phyloP scores from a whole-genome alignment of 2,888 invertebrate genomes.

The Scaptomyza caliginosa region DNA sequence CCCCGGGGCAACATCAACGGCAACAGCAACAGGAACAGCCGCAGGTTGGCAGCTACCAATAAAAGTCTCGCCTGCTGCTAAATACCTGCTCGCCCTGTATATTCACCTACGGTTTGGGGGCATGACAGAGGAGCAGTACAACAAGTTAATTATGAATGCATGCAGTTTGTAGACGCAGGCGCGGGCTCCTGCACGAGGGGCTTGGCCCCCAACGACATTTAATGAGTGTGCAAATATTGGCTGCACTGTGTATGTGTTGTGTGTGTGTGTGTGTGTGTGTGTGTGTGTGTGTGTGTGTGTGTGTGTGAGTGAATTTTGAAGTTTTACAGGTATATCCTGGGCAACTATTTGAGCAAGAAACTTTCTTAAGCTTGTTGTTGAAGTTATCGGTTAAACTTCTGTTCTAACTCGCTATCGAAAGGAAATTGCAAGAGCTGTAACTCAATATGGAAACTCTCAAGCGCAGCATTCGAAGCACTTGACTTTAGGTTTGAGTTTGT shows the following conservation, averaged over 20 bases:
- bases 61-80: slow-evolving; percentile 57
- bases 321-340: slow-evolving; percentile 47
- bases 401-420: slow-evolving; percentile 17
- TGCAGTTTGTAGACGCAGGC: slow-evolving; percentile 49
- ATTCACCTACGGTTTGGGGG: slow-evolving; percentile 15
- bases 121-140: slow-evolving; percentile 54
- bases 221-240: slow-evolving; percentile 72
- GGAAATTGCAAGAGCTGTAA: slow-evolving; percentile 21
- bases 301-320: slow-evolving; percentile 33
- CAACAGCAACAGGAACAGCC: slow-evolving; percentile 5
- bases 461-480: slow-evolving; percentile 4
- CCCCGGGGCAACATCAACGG: not conserved
- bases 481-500: slow-evolving; percentile 2
- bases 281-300: slow-evolving; percentile 2
- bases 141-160: slow-evolving; percentile 77
- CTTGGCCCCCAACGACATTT: slow-evolving; percentile 52
- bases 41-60: slow-evolving; percentile 43
- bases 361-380: slow-evolving; percentile 40
- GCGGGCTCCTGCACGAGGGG: slow-evolving; percentile 36
- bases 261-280: slow-evolving; percentile 11
- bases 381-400: slow-evolving; percentile 54
- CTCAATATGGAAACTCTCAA: slow-evolving; percentile 25
- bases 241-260: slow-evolving; percentile 2
- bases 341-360: slow-evolving; percentile 69
- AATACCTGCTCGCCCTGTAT: slow-evolving; percentile 31